Percentiles rank a stretch among this genome's conserved stretches.
Conservation (phyloP, 2,888 invertebrate species). For the Diploptera punctata region DNA sequence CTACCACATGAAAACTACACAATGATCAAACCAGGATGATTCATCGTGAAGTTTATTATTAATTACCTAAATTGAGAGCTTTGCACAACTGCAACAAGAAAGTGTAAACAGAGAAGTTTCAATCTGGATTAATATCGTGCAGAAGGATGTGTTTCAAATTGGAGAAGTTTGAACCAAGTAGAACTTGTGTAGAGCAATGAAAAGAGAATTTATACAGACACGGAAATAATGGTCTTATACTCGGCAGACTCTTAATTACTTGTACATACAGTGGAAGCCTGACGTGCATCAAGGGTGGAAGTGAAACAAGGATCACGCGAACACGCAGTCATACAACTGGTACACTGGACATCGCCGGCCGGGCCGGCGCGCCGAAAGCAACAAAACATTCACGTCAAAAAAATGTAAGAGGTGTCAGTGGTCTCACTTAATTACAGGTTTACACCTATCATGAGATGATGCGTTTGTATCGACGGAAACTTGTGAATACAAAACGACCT, state of each 20-base stretch:
- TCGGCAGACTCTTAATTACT: conserved; percentile 11
- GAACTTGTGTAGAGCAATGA: background rate
- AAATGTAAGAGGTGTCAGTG: background rate
- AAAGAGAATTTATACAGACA: background rate
- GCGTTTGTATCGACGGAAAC: background rate
- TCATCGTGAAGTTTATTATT: no score
- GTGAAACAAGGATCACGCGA: background rate
- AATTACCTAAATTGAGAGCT: no score
- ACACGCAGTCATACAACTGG: background rate
- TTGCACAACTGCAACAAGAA: no score
- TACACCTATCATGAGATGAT: background rate
- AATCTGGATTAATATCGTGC: no score
- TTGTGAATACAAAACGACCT: conserved; percentile 7
- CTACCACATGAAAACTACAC: no score
- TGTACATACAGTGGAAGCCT: background rate
- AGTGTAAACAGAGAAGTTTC: no score
- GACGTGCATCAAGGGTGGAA: background rate
- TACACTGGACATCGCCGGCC: background rate
- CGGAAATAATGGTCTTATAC: conserved; percentile 4
- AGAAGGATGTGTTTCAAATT: background rate
- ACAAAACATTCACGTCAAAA: background rate
- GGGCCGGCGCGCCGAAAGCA: background rate
- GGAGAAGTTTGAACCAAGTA: background rate
- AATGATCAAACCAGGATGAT: no score
- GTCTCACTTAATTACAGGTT: background rate